Percentiles rank a stretch among this genome's conserved stretches.
Evolutionary conservation across 2,888 invertebrate genomes (phyloP).

Genomic region (Tenthredo notha): DNA sequence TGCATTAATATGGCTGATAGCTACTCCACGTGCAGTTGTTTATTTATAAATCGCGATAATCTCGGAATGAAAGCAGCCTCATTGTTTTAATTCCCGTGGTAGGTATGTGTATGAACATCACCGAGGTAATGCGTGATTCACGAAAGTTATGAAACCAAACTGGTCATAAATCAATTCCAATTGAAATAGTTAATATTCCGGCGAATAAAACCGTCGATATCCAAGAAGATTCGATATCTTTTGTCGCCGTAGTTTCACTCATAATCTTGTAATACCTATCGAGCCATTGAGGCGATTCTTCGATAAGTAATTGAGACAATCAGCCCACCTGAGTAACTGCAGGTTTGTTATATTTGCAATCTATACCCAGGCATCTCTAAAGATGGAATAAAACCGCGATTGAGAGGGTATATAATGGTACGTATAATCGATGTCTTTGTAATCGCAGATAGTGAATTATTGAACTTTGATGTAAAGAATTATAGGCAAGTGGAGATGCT

Average conservation of each 20-base stretch:
- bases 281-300: background rate
- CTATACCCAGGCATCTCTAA: background rate
- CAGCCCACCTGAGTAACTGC: constrained; percentile 5
- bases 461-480: background rate
- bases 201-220: background rate
- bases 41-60: constrained; percentile 36
- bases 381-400: background rate
- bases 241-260: background rate
- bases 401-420: background rate
- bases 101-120: background rate
- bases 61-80: constrained; percentile 26
- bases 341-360: background rate
- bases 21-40: constrained; percentile 9
- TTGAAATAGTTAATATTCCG: background rate
- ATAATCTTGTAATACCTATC: background rate
- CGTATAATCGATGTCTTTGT: background rate
- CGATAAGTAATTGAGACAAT: constrained; percentile 25
- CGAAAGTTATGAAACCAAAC: constrained; percentile 4
- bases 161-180: background rate
- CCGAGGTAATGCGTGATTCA: constrained; percentile 10
- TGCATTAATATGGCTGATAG: constrained; percentile 20
- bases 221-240: background rate
- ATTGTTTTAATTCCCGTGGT: constrained; percentile 10
- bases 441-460: background rate
- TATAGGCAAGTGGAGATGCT: background rate